Conservation (phyloP, 2,888 invertebrate species). For the Molorchus minor region DNA sequence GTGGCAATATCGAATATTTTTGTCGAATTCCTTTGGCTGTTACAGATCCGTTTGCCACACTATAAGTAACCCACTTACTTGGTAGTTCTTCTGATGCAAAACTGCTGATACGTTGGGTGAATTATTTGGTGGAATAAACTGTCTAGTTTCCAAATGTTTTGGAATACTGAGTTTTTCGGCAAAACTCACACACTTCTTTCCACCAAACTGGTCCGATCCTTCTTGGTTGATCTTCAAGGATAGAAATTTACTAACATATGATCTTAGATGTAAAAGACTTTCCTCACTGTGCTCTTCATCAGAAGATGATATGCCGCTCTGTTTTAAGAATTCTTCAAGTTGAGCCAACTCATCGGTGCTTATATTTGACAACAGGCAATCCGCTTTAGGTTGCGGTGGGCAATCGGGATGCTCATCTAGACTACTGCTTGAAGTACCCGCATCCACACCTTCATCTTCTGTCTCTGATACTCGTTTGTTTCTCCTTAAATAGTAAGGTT, state of each 20-base stretch:
- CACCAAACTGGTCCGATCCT: slow-evolving; percentile 68
- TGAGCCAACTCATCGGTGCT: slow-evolving; percentile 73
- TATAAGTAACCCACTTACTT: too few relatives aligned
- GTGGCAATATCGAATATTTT: too few relatives aligned
- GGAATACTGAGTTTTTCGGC: slow-evolving; percentile 70
- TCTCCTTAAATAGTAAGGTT: slow-evolving; percentile 66
- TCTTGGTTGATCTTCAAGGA: slow-evolving; percentile 76
- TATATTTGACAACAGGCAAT: slow-evolving; percentile 58
- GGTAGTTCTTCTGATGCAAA: slow-evolving; percentile 66
- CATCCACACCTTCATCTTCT: slow-evolving; percentile 71
- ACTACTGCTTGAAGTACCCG: slow-evolving; percentile 66
- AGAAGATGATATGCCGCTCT: slow-evolving; percentile 75
- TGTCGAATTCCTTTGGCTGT: too few relatives aligned
- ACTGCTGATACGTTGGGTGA: slow-evolving; percentile 78
- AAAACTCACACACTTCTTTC: slow-evolving; percentile 80
- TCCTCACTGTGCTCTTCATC: slow-evolving; percentile 73
- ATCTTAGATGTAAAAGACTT: slow-evolving; percentile 75
- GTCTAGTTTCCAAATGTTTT: slow-evolving; percentile 63
- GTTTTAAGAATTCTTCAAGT: slow-evolving; percentile 75
- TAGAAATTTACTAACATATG: slow-evolving; percentile 76
- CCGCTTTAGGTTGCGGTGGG: slow-evolving; percentile 40
- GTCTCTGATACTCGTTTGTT: slow-evolving; percentile 60
- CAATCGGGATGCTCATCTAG: slow-evolving; percentile 67
- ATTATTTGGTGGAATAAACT: slow-evolving; percentile 73
- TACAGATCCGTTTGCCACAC: too few relatives aligned